Evolutionary conservation across 1,140 invertebrate species (phyloP), one percentile per base, ranked within the genome.

Genomic region (Uloborus diversus): DNA sequence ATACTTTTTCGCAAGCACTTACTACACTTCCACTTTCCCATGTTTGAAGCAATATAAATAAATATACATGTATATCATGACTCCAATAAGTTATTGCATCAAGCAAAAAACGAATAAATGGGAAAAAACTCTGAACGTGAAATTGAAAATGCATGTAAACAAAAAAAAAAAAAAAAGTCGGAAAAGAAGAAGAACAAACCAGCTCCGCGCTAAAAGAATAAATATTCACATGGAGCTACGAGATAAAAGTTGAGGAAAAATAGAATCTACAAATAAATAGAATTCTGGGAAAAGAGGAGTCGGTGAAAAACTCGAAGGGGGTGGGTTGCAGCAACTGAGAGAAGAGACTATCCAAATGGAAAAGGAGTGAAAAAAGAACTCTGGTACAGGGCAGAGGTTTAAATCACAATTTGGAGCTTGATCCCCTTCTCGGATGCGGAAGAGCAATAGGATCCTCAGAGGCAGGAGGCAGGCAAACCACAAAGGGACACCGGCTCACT

Each of bases 401-500:
- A 75, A 75, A 75, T 75, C 71, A 75, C 71, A 75, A 75, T 75
- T 75, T 75, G 71, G 69, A 75, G 27, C 71, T 53, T 75, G 71
- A 75, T 75, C 71, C 70, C 57, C 35, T 32, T 27, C 27, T 20
- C 33, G 32, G 66, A 51, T 47, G 57, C 28, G 71, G 71, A 64
- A 61, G 57, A 62, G 57, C 61, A 69, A 69, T 69, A 35, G 66
- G 66, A 69, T 69, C 66, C 49, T 53, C 49, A 69, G 66, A 69
- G 66, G 53, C 51, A 32, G 35, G 70, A 61, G 70, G 71, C 71
- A 64, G 59, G 57, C 42, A 75, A 75, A 75, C 71, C 71, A 75
- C 71, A 75, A 75, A 75, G 71, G 71, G 71, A 75, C 59, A 35
- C 59, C 37, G 56, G 47, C 71, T 75, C 71, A 75, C 57, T 64